phyloP scores from a whole-genome alignment of 2,113 vertebrate species.

The Andinoacara biseriatus region DNA sequence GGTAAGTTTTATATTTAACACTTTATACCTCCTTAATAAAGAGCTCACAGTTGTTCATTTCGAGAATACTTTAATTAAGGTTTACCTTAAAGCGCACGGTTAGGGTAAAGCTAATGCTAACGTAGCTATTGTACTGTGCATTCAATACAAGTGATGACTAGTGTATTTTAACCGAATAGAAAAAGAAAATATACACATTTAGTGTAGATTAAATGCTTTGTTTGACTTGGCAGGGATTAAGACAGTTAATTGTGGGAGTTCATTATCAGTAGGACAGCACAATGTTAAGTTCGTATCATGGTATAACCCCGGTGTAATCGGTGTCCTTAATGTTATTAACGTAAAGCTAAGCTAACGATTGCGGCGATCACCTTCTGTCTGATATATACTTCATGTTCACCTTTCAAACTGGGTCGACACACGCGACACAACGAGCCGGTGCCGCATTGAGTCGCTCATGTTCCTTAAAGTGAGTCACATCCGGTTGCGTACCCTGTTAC shows the following conservation, averaged over 20 bases:
- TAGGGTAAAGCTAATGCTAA: background rate
- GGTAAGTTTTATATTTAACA: conserved; percentile 59
- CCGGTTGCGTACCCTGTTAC: conserved; percentile 36
- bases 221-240: background rate
- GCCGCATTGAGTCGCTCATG: background rate
- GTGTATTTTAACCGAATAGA: background rate
- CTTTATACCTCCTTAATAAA: background rate
- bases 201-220: background rate
- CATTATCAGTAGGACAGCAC: background rate
- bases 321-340: background rate
- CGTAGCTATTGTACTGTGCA: background rate
- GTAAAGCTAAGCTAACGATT: background rate
- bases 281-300: too few relatives aligned
- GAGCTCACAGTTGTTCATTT: rapidly evolving
- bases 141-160: background rate
- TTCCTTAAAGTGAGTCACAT: conserved; percentile 15
- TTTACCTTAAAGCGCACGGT: background rate
- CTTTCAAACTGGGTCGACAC: background rate
- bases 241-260: background rate
- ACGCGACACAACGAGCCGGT: background rate
- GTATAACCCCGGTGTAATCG: background rate
- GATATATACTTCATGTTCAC: background rate
- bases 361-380: background rate
- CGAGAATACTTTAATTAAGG: background rate
- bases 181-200: rapidly evolving